phyloP scores from a whole-genome alignment of 2,888 invertebrate species.

The Meteorus colon region DNA sequence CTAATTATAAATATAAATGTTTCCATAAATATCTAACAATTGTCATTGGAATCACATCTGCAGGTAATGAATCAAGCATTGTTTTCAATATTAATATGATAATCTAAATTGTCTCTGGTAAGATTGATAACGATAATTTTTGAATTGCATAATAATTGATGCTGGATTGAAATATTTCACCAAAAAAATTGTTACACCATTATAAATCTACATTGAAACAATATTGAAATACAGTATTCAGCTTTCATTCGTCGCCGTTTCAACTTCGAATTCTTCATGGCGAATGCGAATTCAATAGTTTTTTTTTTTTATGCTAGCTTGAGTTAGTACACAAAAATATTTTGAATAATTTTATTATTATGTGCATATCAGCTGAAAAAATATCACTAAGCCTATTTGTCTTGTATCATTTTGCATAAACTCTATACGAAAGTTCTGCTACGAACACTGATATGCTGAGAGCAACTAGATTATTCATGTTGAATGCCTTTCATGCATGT shows the following conservation, averaged over 20 bases:
- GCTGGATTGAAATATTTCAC: neutral
- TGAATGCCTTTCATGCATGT: neutral
- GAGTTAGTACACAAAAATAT: neutral
- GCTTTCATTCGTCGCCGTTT: neutral
- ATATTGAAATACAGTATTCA: neutral
- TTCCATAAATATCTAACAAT: constrained; percentile 12
- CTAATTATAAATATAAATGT: constrained; percentile 47
- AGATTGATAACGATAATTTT: neutral
- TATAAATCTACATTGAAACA: neutral
- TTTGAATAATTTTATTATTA: neutral
- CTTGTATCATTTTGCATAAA: constrained; percentile 4
- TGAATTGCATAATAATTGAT: neutral
- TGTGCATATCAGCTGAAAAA: constrained; percentile 5
- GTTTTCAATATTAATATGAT: neutral
- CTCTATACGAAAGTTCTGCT: constrained; percentile 27
- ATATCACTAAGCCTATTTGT: neutral
- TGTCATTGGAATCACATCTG: constrained; percentile 21
- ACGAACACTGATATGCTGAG: constrained; percentile 55
- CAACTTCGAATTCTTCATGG: neutral
- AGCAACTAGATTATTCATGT: constrained; percentile 42
- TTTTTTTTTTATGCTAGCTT: neutral
- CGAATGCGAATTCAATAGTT: constrained; percentile 2
- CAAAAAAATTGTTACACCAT: neutral
- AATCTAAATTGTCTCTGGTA: neutral
- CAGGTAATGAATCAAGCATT: neutral